Evolutionary conservation across 2,113 vertebrate species (phyloP).

Genomic region (Trematomus loennbergii): DNA sequence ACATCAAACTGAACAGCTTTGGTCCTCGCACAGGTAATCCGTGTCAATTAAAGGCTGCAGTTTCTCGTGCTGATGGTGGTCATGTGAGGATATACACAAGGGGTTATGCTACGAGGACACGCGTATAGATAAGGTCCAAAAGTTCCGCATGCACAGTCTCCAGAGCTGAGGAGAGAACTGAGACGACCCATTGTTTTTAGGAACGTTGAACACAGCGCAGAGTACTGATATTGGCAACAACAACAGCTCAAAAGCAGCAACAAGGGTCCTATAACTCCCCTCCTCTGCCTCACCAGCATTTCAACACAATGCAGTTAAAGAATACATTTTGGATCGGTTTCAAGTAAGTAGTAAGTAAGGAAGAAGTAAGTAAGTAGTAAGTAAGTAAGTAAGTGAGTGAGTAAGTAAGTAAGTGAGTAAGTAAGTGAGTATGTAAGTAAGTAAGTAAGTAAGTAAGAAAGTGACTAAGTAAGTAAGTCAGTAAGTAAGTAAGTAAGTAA

Average conservation of each 20-base stretch:
- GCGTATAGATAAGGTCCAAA: constrained; percentile 1
- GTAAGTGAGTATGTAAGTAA: too few relatives aligned
- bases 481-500: too few relatives aligned
- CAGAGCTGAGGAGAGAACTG: background rate
- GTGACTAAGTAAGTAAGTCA: too few relatives aligned
- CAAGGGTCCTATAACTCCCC: background rate
- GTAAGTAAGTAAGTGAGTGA: too few relatives aligned
- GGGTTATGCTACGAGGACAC: background rate
- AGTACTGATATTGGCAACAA: constrained; percentile 18
- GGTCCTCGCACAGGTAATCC: constrained; percentile 38
- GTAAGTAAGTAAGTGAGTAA: too few relatives aligned
- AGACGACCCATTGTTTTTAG: constrained; percentile 50
- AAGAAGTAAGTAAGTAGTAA: too few relatives aligned
- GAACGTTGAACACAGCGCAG: constrained; percentile 15
- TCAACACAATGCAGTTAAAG: background rate
- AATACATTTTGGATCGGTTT: too few relatives aligned
- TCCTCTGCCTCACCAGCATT: background rate
- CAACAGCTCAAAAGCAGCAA: background rate
- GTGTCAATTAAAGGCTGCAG: constrained; percentile 44
- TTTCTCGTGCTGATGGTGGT: constrained; percentile 25
- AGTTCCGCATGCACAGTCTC: background rate
- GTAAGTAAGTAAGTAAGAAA: too few relatives aligned
- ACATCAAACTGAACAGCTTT: constrained; percentile 39
- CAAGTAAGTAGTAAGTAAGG: too few relatives aligned
- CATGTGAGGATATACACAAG: constrained; percentile 2